Percentiles rank a stretch among this genome's conserved stretches.
Evolutionary conservation across 2,113 vertebrate species (phyloP).

Genomic region (Pygoscelis antarcticus): DNA sequence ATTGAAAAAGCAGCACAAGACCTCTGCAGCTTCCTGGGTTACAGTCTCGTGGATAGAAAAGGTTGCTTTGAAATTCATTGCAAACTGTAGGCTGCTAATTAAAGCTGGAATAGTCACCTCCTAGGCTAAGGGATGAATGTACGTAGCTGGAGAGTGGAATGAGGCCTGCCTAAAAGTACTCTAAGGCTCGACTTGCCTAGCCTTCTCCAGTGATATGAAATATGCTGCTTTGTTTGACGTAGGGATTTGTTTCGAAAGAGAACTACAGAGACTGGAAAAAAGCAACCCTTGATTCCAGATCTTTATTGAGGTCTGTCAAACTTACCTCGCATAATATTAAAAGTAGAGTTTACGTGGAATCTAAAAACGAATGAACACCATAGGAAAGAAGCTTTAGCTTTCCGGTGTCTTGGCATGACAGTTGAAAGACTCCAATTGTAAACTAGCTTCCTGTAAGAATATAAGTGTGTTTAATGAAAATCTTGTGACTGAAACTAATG

Average conservation of each 20-base stretch:
- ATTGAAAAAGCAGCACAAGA: background rate
- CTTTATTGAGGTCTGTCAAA: background rate
- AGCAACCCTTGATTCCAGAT: background rate
- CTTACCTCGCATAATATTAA: background rate
- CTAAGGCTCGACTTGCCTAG: background rate
- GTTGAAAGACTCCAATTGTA: background rate
- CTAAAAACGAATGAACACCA: background rate
- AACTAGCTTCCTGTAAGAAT: background rate
- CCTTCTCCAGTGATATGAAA: background rate
- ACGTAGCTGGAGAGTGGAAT: rapidly evolving
- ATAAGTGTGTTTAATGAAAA: background rate
- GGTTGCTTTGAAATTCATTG: background rate
- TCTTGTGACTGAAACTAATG: background rate
- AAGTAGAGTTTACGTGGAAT: background rate
- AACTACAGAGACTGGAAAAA: background rate
- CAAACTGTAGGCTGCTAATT: background rate
- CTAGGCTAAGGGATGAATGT: background rate
- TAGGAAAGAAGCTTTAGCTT: background rate
- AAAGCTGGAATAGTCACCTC: background rate
- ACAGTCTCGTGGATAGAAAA: background rate
- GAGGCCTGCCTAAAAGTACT: background rate
- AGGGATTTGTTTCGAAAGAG: background rate
- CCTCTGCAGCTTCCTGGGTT: background rate
- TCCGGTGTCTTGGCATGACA: background rate
- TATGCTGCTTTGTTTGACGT: background rate